A percentile compares a stretch with the other conserved stretches of the same genome.
phyloP scores from a whole-genome alignment of 2,888 invertebrate genomes.

The Leptinotarsa tumamoca region DNA sequence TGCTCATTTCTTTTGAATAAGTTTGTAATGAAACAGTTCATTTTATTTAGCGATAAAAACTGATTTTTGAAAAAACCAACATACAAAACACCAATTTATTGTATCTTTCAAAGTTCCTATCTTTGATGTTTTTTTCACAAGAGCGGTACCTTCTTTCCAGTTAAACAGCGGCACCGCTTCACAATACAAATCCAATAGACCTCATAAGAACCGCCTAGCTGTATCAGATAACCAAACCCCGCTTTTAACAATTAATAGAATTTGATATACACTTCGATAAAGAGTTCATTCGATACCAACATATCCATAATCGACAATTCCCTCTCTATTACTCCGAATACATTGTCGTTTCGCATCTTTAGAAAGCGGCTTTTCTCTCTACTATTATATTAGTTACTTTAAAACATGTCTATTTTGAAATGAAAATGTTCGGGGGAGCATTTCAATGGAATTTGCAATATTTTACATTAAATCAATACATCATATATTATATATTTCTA shows the following conservation, averaged over 20 bases:
- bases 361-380: conserved; percentile 49
- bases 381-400: conserved; percentile 3
- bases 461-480: too few species aligned
- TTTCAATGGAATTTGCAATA: too few species aligned
- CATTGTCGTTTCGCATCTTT: conserved; percentile 47
- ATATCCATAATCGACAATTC: conserved; percentile 46
- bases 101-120: conserved; percentile 1
- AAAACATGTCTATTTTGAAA: too few species aligned
- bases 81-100: neutral
- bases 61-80: neutral
- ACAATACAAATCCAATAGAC: conserved; percentile 47
- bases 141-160: conserved; percentile 30
- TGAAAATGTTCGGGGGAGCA: too few species aligned
- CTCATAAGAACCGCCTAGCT: conserved; percentile 47
- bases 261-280: conserved; percentile 56
- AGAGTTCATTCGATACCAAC: conserved; percentile 51
- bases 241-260: conserved; percentile 55
- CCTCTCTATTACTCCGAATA: conserved; percentile 41
- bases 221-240: conserved; percentile 51
- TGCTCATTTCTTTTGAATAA: too few species aligned
- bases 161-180: conserved; percentile 30
- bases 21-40: too few species aligned
- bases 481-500: too few species aligned
- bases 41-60: too few species aligned
- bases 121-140: neutral